Percentiles rank a stretch among this genome's conserved stretches.
Evolutionary conservation across 1,140 invertebrate genomes (phyloP).

Genomic region (Halyomorpha halys): DNA sequence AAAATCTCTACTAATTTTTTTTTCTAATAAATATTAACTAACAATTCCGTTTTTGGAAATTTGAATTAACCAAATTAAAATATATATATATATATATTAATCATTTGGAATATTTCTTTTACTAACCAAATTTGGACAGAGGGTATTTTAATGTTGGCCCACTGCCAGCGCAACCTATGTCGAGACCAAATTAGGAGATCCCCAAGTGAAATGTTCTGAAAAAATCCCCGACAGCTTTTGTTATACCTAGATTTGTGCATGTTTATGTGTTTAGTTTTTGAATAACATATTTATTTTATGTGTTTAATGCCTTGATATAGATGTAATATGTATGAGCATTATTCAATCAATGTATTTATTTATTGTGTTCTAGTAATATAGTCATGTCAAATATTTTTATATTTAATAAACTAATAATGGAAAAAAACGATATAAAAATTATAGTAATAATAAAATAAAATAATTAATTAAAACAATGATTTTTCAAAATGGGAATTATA

Average conservation of each 20-base stretch:
- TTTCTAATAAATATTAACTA: not conserved
- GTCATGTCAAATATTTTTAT: not conserved
- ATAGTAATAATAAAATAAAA: too few species aligned
- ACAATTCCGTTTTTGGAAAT: not conserved
- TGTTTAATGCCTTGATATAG: not conserved
- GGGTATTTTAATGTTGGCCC: too few species aligned
- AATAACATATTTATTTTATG: not conserved
- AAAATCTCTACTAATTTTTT: not conserved
- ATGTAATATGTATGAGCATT: not conserved
- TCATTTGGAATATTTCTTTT: not conserved
- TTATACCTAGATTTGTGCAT: not conserved
- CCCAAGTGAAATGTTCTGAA: not conserved
- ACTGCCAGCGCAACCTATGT: not conserved
- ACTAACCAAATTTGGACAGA: not conserved
- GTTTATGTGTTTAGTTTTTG: not conserved
- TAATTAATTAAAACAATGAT: too few species aligned
- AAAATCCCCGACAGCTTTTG: not conserved
- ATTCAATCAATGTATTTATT: not conserved
- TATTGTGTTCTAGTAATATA: not conserved
- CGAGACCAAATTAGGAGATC: conserved; percentile 5
- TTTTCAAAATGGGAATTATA: too few species aligned
- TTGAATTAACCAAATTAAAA: conserved; percentile 1
- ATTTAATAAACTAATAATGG: not conserved
- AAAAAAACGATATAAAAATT: too few species aligned
- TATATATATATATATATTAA: too few species aligned